These are phyloP conservation scores for Thermophis baileyi DNA, from an alignment of 2,113 vertebrate species.

Conservation along the genomic window DNA sequence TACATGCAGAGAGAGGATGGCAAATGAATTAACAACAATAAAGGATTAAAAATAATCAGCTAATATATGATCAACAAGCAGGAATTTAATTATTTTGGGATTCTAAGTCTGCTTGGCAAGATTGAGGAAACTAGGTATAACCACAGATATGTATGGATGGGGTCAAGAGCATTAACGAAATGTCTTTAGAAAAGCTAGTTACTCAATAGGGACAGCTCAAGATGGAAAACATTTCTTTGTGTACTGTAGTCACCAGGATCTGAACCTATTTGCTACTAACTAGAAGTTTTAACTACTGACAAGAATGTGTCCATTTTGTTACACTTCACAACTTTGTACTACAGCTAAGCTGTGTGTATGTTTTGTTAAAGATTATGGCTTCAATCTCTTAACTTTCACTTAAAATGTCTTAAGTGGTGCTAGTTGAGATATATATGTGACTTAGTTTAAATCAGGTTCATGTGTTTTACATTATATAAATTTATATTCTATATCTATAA, in stretches of 20 bases:
- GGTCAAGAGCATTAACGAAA: neutral
- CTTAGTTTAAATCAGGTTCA: neutral
- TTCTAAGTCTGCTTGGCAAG: neutral
- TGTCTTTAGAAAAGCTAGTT: neutral
- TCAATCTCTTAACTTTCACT: neutral
- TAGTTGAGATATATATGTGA: neutral
- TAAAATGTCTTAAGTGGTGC: neutral
- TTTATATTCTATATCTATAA: neutral
- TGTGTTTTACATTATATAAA: neutral
- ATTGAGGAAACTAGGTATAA: neutral
- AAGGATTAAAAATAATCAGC: neutral
- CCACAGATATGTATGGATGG: neutral
- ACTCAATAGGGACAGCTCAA: neutral
- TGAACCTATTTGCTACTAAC: neutral
- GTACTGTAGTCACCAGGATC: neutral
- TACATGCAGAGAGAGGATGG: neutral
- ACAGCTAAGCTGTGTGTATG: neutral
- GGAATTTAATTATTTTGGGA: neutral
- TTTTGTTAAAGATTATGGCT: neutral
- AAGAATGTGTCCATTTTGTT: neutral
- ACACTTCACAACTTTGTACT: neutral
- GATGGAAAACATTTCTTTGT: neutral
- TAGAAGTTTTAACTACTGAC: neutral
- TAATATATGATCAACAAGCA: neutral
- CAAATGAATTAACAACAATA: neutral